Percentiles rank a stretch among this genome's conserved stretches.
phyloP scores from a whole-genome alignment of 1,140 invertebrate genomes.

The Sipha flava region DNA sequence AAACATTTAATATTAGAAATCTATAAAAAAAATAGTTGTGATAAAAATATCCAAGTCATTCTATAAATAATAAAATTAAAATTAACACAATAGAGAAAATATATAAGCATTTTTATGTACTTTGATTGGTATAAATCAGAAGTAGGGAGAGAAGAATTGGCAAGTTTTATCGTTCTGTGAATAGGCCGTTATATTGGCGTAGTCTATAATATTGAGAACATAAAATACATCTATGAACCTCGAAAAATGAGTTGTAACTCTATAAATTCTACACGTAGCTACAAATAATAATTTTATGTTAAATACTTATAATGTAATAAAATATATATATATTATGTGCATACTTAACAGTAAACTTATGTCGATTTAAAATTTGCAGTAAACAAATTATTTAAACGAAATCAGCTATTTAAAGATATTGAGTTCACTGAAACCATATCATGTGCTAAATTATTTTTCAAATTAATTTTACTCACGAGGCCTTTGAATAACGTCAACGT shows the following conservation, averaged over 20 bases:
- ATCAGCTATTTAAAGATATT: neutral
- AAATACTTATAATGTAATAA: constrained; percentile 7
- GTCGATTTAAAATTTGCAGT: neutral
- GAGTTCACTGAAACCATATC: neutral
- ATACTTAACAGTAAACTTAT: constrained; percentile 1
- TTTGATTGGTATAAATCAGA: neutral
- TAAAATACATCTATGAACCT: neutral
- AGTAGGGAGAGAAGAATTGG: neutral
- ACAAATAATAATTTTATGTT: constrained; percentile 7
- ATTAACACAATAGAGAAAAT: constrained; percentile 6
- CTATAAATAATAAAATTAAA: constrained; percentile 15
- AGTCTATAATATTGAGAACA: neutral
- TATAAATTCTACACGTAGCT: neutral
- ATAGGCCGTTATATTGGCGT: constrained; percentile 14
- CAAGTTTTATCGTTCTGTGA: constrained; percentile 8
- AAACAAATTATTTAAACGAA: neutral
- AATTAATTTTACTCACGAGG: too few species aligned
- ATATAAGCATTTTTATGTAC: neutral
- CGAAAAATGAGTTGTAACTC: neutral
- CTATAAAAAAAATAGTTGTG: neutral
- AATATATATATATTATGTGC: neutral
- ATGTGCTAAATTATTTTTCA: neutral
- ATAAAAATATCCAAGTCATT: constrained; percentile 4
- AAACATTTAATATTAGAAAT: neutral
- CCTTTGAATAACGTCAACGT: too few species aligned